Evolutionary conservation across 1,140 invertebrate species (phyloP).

Genomic region (Ylistrum balloti): DNA sequence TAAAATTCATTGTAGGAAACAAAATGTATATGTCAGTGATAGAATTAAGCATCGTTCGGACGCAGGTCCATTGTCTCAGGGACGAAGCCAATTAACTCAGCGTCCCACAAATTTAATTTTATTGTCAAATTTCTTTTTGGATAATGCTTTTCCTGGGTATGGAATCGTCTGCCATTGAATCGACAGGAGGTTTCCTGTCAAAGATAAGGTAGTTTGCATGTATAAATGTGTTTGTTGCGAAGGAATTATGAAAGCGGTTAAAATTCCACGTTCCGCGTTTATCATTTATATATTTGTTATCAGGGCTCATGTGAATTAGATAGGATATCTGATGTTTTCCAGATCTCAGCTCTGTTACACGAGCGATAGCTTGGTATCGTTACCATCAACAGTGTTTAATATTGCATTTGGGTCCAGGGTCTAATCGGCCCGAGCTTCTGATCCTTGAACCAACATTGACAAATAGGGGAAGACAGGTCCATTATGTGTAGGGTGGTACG

Average conservation of each 20-base stretch:
- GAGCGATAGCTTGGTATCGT: background rate
- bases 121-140: conserved; percentile 40
- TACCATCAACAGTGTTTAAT: conserved; percentile 28
- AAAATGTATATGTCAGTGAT: background rate
- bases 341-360: conserved; percentile 19
- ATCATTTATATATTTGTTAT: conserved; percentile 40
- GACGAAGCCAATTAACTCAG: conserved; percentile 2
- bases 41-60: conserved; percentile 11
- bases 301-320: conserved; percentile 37
- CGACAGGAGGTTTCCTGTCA: conserved; percentile 24
- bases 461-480: conserved; percentile 11
- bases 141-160: background rate
- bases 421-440: conserved; percentile 30
- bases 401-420: conserved; percentile 37
- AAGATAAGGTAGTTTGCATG: conserved; percentile 38
- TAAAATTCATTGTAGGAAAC: background rate
- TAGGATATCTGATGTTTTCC: conserved; percentile 38
- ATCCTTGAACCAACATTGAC: conserved; percentile 16
- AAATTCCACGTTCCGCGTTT: conserved; percentile 33
- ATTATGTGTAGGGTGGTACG: conserved; percentile 32
- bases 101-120: conserved; percentile 34
- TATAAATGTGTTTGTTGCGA: conserved; percentile 39
- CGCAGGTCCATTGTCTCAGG: conserved; percentile 36
- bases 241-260: conserved; percentile 38
- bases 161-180: conserved; percentile 30